A percentile compares a stretch with the other conserved stretches of the same genome.
phyloP scores from a whole-genome alignment of 2,888 invertebrate species.

The Pandemis corylana region DNA sequence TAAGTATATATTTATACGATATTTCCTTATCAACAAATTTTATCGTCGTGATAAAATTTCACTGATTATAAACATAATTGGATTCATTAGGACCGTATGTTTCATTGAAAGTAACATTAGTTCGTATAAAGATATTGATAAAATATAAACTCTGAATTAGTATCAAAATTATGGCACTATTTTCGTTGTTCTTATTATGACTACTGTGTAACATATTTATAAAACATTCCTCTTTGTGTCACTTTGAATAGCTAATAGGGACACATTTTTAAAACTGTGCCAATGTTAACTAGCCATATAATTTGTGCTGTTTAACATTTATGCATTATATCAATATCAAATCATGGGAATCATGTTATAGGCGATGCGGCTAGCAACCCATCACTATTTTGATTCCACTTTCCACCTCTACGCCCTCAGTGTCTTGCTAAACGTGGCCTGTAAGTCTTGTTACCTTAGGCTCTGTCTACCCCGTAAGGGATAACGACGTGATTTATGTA shows the following conservation, averaged over 20 bases:
- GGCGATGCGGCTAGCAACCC: no score
- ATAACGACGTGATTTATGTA: no score
- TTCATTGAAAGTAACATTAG: background rate
- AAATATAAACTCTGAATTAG: background rate
- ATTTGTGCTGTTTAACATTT: no score
- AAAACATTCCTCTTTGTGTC: background rate
- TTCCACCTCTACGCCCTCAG: no score
- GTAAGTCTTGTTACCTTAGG: no score
- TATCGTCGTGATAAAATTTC: conserved; percentile 25
- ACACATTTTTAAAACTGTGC: background rate
- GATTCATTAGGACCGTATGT: conserved; percentile 29
- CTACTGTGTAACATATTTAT: background rate
- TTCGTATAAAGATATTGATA: background rate
- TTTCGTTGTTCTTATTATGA: background rate
- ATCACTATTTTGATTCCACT: no score
- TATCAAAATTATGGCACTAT: background rate
- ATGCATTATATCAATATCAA: no score
- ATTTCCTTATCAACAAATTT: conserved; percentile 21
- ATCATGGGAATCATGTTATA: no score
- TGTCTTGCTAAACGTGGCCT: no score
- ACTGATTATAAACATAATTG: conserved; percentile 27
- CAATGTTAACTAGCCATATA: no score
- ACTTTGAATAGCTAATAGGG: background rate
- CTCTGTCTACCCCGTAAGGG: no score
- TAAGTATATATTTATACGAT: conserved; percentile 1